Evolutionary conservation across 2,888 invertebrate species (phyloP).

Genomic region (Dusona sp.): DNA sequence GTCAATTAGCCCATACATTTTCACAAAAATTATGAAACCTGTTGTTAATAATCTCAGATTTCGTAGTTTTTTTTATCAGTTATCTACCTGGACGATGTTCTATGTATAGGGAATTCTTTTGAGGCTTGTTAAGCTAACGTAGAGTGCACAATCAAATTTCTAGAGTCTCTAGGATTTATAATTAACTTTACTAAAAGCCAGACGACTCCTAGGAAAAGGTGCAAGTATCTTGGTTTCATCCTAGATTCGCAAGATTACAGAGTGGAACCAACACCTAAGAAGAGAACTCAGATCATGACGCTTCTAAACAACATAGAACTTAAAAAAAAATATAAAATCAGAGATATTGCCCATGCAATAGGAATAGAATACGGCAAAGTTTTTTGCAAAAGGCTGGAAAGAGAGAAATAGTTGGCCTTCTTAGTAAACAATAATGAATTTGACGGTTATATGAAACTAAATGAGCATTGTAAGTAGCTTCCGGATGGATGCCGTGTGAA

Average conservation of each 20-base stretch:
- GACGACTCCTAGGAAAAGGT: slow-evolving; percentile 5
- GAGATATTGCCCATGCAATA: not conserved
- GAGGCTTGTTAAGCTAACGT: not conserved
- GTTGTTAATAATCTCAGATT: not conserved
- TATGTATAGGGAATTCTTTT: slow-evolving; percentile 9
- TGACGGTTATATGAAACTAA: not conserved
- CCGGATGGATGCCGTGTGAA: too few relatives aligned
- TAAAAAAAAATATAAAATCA: not conserved
- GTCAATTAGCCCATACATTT: slow-evolving; percentile 25
- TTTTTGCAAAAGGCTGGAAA: not conserved
- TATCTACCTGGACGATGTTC: slow-evolving; percentile 29
- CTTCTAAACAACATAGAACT: too few relatives aligned
- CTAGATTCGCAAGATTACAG: slow-evolving; percentile 5
- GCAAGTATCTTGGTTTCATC: slow-evolving; percentile 25
- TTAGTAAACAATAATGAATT: not conserved
- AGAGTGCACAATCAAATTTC: not conserved
- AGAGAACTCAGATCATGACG: not conserved
- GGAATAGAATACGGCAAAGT: not conserved
- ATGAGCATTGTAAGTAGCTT: too few relatives aligned
- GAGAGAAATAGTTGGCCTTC: not conserved
- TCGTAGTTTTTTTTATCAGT: slow-evolving; percentile 4
- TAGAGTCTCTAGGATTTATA: slow-evolving; percentile 32
- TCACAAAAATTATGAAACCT: slow-evolving; percentile 36
- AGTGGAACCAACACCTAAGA: not conserved
- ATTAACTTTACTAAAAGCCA: slow-evolving; percentile 39